phyloP scores from a whole-genome alignment of 2,113 vertebrate genomes.

The Actenoides lindsayi region DNA sequence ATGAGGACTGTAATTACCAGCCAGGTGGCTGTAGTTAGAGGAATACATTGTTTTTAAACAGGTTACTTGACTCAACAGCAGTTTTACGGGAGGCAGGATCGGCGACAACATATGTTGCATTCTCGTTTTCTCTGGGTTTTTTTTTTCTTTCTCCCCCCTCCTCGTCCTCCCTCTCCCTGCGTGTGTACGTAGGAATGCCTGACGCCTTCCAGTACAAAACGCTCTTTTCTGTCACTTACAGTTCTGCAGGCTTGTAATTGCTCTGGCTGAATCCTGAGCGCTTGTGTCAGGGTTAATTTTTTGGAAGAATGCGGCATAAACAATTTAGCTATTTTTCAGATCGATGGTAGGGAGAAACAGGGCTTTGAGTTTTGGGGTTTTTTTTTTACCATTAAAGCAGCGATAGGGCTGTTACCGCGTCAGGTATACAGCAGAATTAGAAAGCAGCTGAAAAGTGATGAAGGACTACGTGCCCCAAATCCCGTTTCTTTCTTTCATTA shows the following conservation, averaged over 20 bases:
- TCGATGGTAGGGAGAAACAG: neutral
- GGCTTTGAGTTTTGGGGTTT: neutral
- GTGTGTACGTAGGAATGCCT: neutral
- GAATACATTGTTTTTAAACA: constrained; percentile 69
- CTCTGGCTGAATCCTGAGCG: neutral
- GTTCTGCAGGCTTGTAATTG: neutral
- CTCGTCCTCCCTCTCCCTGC: neutral
- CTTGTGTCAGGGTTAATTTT: neutral
- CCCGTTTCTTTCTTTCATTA: neutral
- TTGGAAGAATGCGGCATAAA: neutral
- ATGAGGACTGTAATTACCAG: constrained; percentile 73
- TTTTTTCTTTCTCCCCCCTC: neutral
- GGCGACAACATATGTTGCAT: constrained; percentile 64
- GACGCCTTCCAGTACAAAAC: neutral
- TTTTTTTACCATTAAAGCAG: neutral
- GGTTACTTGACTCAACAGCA: constrained; percentile 68
- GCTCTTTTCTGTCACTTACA: neutral
- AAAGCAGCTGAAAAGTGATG: neutral
- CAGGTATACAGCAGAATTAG: neutral
- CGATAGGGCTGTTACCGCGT: neutral
- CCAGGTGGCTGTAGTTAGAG: constrained; percentile 83
- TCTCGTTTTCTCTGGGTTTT: neutral
- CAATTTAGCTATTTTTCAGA: neutral
- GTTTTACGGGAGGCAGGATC: constrained; percentile 48
- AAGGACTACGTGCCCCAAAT: neutral